These are phyloP conservation scores for Cephus sareptanus DNA, from an alignment of 2,888 invertebrate genomes.

Conservation along the genomic window DNA sequence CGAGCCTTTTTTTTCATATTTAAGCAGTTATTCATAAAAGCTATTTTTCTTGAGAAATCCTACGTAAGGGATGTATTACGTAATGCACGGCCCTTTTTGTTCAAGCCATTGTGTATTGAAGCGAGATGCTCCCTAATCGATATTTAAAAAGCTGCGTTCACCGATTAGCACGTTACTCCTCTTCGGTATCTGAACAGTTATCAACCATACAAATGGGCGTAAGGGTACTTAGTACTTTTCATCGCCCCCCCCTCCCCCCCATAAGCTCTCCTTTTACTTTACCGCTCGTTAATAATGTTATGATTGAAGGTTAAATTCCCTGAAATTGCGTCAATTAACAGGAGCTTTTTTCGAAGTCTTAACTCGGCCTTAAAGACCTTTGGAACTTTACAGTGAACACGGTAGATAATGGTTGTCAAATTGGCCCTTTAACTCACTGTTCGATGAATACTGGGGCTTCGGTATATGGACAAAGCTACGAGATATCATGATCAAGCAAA, in stretches of 20 bases:
- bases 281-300: slow-evolving; percentile 57
- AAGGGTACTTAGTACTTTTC: slow-evolving; percentile 28
- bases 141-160: slow-evolving; percentile 33
- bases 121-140: slow-evolving; percentile 23
- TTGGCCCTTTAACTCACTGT: background rate
- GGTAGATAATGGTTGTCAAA: background rate
- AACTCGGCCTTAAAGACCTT: background rate
- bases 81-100: background rate
- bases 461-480: background rate
- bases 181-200: slow-evolving; percentile 46
- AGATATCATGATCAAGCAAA: background rate
- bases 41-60: background rate
- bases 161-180: slow-evolving; percentile 23
- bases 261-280: slow-evolving; percentile 30
- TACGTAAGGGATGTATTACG: background rate
- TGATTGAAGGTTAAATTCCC: slow-evolving; percentile 60
- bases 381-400: background rate
- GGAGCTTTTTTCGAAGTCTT: background rate
- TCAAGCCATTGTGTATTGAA: background rate
- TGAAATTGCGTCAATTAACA: slow-evolving; percentile 56
- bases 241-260: slow-evolving; percentile 19
- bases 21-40: background rate
- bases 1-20: background rate
- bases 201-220: slow-evolving; percentile 52
- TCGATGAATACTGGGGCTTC: background rate